Evolutionary conservation across 2,113 vertebrate species (phyloP).

Genomic region (Bagarius yarrelli): DNA sequence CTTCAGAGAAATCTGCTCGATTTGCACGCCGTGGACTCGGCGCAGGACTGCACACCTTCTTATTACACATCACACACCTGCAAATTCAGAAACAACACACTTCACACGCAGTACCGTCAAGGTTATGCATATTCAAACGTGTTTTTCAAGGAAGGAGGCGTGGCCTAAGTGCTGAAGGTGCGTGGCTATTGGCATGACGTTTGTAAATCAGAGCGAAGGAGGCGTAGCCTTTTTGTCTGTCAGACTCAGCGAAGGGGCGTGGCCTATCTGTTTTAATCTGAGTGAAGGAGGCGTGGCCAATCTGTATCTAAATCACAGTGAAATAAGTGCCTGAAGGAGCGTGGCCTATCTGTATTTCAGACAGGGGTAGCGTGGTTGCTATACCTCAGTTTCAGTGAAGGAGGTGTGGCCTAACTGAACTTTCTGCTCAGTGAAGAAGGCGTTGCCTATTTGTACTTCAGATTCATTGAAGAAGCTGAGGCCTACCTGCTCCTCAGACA

Average conservation of each 20-base stretch:
- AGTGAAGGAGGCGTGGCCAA: background rate
- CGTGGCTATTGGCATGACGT: background rate
- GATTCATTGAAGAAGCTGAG: background rate
- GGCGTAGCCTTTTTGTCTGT: background rate
- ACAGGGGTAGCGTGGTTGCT: background rate
- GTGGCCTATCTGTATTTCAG: background rate
- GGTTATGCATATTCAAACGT: background rate
- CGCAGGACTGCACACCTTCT: conserved; percentile 25
- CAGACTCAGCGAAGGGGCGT: background rate
- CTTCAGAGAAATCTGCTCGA: conserved; percentile 58
- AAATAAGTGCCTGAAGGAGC: too few relatives aligned
- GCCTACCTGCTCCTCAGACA: background rate
- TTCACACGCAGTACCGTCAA: background rate
- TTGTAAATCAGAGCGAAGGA: background rate
- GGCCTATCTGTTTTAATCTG: background rate
- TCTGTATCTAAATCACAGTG: background rate
- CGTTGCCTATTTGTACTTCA: background rate
- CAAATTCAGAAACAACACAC: background rate
- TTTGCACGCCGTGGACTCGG: background rate
- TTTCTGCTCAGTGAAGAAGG: background rate
- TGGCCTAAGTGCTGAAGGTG: background rate
- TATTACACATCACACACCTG: conserved; percentile 40
- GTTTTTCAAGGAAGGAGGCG: background rate
- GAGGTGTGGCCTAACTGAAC: background rate
- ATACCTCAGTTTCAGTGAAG: background rate